These are phyloP conservation scores for Chauna torquata DNA, from an alignment of 2,113 vertebrate species.

Conservation along the genomic window DNA sequence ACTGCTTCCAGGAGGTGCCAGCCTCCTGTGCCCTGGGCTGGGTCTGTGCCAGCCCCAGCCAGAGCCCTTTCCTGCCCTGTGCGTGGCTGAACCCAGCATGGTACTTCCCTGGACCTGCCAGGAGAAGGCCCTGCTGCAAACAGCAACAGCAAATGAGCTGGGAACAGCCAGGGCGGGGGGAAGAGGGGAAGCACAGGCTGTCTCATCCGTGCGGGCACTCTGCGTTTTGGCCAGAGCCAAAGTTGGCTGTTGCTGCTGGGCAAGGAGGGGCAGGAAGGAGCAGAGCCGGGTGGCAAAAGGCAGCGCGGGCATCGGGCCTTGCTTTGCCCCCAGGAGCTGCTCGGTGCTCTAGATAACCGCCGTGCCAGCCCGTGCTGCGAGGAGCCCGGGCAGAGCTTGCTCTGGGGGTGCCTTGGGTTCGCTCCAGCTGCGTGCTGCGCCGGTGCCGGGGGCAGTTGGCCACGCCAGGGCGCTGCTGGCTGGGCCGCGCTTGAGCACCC, in stretches of 20 bases:
- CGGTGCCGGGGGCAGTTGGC: background rate
- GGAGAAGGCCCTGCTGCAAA: background rate
- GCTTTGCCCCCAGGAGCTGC: background rate
- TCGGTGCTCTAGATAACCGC: background rate
- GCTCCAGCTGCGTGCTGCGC: background rate
- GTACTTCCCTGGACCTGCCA: background rate
- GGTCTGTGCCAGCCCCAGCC: background rate
- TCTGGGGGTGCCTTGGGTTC: background rate
- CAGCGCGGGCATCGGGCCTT: background rate
- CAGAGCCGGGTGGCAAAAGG: background rate
- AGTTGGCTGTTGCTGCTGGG: background rate
- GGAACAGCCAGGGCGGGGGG: background rate
- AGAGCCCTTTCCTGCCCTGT: background rate
- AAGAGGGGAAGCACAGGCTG: background rate
- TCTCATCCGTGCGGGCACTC: background rate
- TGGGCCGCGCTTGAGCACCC: background rate
- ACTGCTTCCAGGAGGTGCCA: background rate
- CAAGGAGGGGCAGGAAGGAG: background rate
- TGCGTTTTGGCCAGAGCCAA: background rate
- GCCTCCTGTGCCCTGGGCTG: background rate
- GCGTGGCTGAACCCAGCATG: background rate
- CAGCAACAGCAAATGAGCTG: background rate
- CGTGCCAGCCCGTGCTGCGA: background rate
- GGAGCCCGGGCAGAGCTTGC: background rate
- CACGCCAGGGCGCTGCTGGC: fast-evolving